These are phyloP conservation scores for Xylophagus ater DNA, from an alignment of 2,888 invertebrate species.

Conservation along the genomic window DNA sequence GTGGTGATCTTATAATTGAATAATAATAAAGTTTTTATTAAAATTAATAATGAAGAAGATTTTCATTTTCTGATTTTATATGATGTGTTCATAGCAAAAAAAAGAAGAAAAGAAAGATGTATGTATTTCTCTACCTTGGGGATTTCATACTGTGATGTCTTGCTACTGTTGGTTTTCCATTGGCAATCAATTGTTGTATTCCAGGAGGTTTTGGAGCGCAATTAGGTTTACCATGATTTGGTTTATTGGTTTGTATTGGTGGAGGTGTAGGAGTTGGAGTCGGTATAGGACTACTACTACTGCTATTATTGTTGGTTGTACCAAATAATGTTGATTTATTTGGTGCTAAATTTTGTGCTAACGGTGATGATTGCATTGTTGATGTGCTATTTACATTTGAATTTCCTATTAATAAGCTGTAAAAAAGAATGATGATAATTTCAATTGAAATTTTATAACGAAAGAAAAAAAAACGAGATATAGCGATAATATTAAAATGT, in stretches of 20 bases:
- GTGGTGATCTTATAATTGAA: conserved; percentile 32
- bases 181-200: conserved; percentile 36
- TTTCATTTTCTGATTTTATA: too few species aligned
- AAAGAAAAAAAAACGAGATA: conserved; percentile 6
- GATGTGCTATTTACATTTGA: conserved; percentile 33
- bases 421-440: not conserved
- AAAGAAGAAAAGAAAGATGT: conserved; percentile 3
- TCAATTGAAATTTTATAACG: not conserved
- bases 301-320: conserved; percentile 13
- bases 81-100: too few species aligned
- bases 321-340: conserved; percentile 37
- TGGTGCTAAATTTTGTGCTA: conserved; percentile 28
- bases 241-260: conserved; percentile 35
- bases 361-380: conserved; percentile 19
- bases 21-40: too few species aligned
- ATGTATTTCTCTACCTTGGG: conserved; percentile 62
- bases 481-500: not conserved
- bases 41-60: too few species aligned
- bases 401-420: conserved; percentile 36
- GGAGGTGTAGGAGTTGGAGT: conserved; percentile 6
- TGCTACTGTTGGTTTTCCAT: conserved; percentile 44
- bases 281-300: conserved; percentile 11
- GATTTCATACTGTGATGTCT: conserved; percentile 77
- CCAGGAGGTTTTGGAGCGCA: conserved; percentile 74
- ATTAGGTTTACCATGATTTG: conserved; percentile 67